A percentile compares a stretch with the other conserved stretches of the same genome.
Evolutionary conservation across 2,797 vertebrate genomes (phyloP).

Genomic region (Cyclura pinguis): DNA sequence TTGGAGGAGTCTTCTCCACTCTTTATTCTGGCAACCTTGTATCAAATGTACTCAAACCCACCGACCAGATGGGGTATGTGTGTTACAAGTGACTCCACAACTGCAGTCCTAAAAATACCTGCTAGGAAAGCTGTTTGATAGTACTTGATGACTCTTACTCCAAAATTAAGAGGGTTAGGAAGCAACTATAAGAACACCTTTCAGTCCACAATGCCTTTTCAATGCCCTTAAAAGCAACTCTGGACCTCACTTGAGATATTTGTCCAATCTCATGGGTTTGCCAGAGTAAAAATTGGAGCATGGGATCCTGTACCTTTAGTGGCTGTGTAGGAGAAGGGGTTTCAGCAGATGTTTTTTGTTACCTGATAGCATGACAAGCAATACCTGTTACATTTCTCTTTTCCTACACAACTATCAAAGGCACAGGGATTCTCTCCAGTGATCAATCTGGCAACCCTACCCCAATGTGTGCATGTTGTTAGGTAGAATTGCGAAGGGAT

Average conservation of each 20-base stretch:
- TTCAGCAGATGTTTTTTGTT: too few relatives aligned
- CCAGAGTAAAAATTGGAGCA: too few relatives aligned
- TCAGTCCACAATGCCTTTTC: neutral
- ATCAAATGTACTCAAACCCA: neutral
- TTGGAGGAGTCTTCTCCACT: too few relatives aligned
- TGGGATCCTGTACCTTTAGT: too few relatives aligned
- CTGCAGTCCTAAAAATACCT: neutral
- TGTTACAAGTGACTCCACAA: neutral
- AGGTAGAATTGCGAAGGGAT: neutral
- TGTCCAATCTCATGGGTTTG: neutral
- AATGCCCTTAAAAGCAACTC: neutral
- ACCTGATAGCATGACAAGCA: too few relatives aligned
- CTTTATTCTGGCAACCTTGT: too few relatives aligned
- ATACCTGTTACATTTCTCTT: neutral
- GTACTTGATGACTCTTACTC: neutral
- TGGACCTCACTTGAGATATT: neutral
- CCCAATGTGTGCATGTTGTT: neutral
- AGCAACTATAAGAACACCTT: neutral
- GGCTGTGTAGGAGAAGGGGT: too few relatives aligned
- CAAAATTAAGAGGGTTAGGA: neutral
- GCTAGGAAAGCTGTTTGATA: neutral
- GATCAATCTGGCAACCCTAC: too few relatives aligned
- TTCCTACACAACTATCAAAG: too few relatives aligned
- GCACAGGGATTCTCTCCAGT: too few relatives aligned
- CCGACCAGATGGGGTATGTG: neutral